These are phyloP conservation scores for Petrophora chlorosata DNA, from an alignment of 2,888 invertebrate species.

Conservation along the genomic window DNA sequence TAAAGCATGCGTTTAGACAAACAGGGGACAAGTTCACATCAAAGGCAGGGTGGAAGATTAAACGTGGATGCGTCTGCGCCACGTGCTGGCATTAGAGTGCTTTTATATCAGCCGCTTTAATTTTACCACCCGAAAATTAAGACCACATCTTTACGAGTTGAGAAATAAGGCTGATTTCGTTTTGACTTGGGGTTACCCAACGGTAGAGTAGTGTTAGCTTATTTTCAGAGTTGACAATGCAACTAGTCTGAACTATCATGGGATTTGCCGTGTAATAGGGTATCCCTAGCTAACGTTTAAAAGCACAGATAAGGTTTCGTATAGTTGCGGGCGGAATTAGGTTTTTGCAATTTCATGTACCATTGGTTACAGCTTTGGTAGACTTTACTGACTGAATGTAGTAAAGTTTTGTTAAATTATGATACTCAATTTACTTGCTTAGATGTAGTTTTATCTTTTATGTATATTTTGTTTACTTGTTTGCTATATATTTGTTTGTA, in stretches of 20 bases:
- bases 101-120: conserved; percentile 46
- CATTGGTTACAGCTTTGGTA: no score
- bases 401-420: no score
- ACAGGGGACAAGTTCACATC: conserved; percentile 67
- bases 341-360: conserved; percentile 50
- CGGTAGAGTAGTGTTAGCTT: conserved; percentile 40
- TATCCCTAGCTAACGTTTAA: conserved; percentile 64
- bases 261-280: conserved; percentile 75
- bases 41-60: conserved; percentile 76
- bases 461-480: no score
- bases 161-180: conserved; percentile 38
- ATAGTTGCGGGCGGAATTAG: conserved; percentile 49
- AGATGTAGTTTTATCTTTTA: no score
- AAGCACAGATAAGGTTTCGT: conserved; percentile 60
- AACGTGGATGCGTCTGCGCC: conserved; percentile 76
- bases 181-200: background rate
- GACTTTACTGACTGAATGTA: no score
- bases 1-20: conserved; percentile 76
- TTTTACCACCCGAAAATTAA: conserved; percentile 3
- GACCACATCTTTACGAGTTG: conserved; percentile 8
- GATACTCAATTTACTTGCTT: no score
- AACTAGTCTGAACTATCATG: conserved; percentile 76
- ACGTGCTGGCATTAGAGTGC: conserved; percentile 70
- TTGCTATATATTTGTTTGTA: no score
- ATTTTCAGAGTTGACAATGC: conserved; percentile 70